Evolutionary conservation across 1,140 invertebrate genomes (phyloP), one percentile per base, ranked within the genome.

Genomic region (Eulimnadia texana): DNA sequence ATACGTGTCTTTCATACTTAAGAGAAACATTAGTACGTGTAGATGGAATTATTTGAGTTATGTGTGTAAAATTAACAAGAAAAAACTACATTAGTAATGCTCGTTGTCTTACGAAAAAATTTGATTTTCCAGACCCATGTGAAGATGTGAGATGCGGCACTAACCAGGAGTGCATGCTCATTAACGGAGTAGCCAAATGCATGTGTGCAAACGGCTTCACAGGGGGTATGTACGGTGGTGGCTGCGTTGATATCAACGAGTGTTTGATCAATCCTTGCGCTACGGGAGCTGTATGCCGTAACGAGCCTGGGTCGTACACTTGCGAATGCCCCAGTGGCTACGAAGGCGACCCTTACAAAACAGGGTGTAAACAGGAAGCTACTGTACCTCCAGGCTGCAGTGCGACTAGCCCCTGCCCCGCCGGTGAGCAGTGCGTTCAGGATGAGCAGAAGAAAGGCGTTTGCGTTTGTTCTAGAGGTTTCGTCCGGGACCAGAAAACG

Each of bases 221-320:
- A 23, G 73, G 72, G 22, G 6, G 6, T 9, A 65, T 65, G 19
- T 79, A 76, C 3, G 76, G 79, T 28, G 80, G 78, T 22, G 89
- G 89, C 11, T 95, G 91, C 70, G 81, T 80, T 64, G 90, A 94
- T 73, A 84, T 93, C 52, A 82, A 93, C 69, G 90, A 94, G 73
- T 94, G 91, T 68, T 62, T 60, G 9, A 78, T 75, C 28, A 80
- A 81, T 66, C 88, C 88, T 1, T 93, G 91, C 72, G 84, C 84
- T 3, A 62, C 75, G 1, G 86, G 88, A 50, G 90, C 90, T 0
- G 80, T 93, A 52, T 95, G 91, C 71, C 84, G 84, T 66, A 94
- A 95, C 69, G 81, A 88, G 65, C 86, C 86, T 0, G 91, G 91
- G 9, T 80, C 80, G 22, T 95, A 86, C 69, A 80, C 82, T 16